Evolutionary conservation across 2,113 vertebrate species (phyloP), one percentile per base, ranked within the genome.

Genomic region (Chunga burmeisteri): DNA sequence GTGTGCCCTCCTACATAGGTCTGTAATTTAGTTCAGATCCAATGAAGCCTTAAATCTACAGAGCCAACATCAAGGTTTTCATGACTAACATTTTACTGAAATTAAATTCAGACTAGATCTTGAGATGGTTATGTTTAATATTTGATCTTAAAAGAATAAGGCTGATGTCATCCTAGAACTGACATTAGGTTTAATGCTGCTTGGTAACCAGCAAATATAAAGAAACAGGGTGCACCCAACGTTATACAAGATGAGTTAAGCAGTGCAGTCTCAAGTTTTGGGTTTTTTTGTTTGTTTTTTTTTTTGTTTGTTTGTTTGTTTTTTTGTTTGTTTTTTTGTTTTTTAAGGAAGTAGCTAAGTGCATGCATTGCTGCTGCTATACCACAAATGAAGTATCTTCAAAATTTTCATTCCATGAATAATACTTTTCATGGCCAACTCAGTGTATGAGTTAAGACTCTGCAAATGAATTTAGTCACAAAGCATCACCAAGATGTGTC

Each of bases 1-100:
- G 38, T 0, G 1, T 19, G 23, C 75, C 79, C 6, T 0, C 27
- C 66, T 72, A 49, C 27, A 38, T 0, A 79, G 47, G n/a, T 59
- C 84, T 68, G 16, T 67, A 61, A 91, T 79, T 89, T 34, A 79
- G 40, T 44, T 91, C 86, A 40, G 34, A 74, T 25, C 49, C 52
- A 81, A 32, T 3, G 27, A 81, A 81, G 66, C 29, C 36, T 68
- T 47, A 71, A 74, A 72, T 86, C 68, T 36, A 36, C 61, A 92
- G 27, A 53, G 53, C 22, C 40, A 81, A 68, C 47, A 71, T 50
- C 44, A 32, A 84, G 77, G 73, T 30, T 78, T 90, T 72, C 86
- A 79, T 18, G 25, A 52, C 34, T 71, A 88, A 56, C 26, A 49
- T 63, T 80, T 82, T 16, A 47, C 70, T 73, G 73, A 65, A 67